Base-by-base conservation (phyloP, 2,797 vertebrate genomes). In the Aplochiton taeniatus region DNA sequence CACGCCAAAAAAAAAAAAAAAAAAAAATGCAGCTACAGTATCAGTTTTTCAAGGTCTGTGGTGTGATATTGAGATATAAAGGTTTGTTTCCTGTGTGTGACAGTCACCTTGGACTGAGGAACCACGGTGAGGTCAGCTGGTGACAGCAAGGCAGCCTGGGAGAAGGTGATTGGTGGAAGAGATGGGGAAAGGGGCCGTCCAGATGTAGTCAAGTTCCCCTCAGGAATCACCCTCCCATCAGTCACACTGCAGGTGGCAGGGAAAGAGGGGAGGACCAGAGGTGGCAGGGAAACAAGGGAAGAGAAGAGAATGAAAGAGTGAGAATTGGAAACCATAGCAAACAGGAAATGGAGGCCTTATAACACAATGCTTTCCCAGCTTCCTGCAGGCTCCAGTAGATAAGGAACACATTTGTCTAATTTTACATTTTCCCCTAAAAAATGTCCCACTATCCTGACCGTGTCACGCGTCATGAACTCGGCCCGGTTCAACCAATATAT, bases 371-470 rank as follows among this genome's bases (percentile, higher is more conserved):
- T 79, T 18, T 1, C 85, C 69, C 69, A 78, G 83, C 83, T 90
- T 92, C 90, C 91, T 90, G 89, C 85, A 88, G 87, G 85, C 75
- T 74, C 73, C 77, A 69, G 85, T 76, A 91, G 90, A 91, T 91
- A 91, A 92, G 89, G 73, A 84, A 75, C 80, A 74, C 73, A 31
- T 31, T 31, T 70, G 79, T 84, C 87, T 88, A 90, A 89, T 89
- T 86, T 87, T 73, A 63, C 56, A 78, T 83, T 88, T 89, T 83
- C 77, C 50, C 75, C 69, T 58, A 70, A 83, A 86, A 88, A 46
- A 11, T 81, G 84, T 82, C 82, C 83, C 72, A 48, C 73, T 66
- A 58, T 72, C 78, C 81, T 66, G 51, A 59, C 75, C 83, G 72
- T 31, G 31, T 50, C 69, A 75, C 49, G 65, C 79, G 64, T 54